Conservation (phyloP, 2,113 vertebrate genomes). For the Antechinus flavipes region DNA sequence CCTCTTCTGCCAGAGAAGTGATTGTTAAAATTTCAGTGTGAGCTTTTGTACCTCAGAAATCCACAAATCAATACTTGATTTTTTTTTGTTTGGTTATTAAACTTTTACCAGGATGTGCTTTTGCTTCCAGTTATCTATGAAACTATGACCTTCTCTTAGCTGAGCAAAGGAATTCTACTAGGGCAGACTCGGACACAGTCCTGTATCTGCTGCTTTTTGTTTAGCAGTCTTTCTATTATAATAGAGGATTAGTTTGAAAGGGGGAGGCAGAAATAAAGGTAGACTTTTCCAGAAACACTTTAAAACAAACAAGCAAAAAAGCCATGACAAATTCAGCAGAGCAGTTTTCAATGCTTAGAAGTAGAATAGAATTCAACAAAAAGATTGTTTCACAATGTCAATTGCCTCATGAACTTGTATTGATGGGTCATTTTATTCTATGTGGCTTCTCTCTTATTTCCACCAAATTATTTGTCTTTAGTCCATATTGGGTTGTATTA, state of each 20-base stretch:
- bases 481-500: background rate
- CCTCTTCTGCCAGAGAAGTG: background rate
- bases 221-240: background rate
- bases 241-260: background rate
- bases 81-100: background rate
- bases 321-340: background rate
- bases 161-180: background rate
- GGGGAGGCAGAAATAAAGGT: background rate
- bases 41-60: background rate
- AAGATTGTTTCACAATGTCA: background rate
- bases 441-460: background rate
- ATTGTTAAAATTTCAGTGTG: background rate
- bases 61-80: background rate
- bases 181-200: background rate
- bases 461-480: background rate
- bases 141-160: background rate
- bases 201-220: background rate
- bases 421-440: background rate
- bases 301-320: background rate
- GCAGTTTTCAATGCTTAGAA: constrained; percentile 1
- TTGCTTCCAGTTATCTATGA: background rate
- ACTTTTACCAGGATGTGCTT: background rate
- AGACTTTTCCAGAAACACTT: background rate
- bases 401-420: background rate
- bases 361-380: background rate